phyloP scores from a whole-genome alignment of 2,113 vertebrate species.

The Cairina moschata region DNA sequence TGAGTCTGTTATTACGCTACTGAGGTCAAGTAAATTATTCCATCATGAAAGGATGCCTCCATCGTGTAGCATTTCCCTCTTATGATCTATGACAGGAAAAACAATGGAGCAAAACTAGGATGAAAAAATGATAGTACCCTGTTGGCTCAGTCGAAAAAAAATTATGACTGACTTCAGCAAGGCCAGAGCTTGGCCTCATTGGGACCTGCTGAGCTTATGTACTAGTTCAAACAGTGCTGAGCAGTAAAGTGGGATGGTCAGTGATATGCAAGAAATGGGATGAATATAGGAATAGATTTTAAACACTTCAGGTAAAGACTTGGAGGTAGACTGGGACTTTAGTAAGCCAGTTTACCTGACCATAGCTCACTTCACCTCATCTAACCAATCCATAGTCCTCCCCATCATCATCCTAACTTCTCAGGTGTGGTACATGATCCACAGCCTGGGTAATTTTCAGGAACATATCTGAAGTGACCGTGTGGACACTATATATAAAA shows the following conservation, averaged over 20 bases:
- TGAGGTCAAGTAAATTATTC: neutral
- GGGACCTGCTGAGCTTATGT: neutral
- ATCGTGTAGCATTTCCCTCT: neutral
- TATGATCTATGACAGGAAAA: neutral
- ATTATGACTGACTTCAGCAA: rapidly evolving
- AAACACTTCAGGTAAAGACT: neutral
- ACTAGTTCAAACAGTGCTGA: neutral
- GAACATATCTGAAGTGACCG: rapidly evolving
- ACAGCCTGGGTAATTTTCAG: neutral
- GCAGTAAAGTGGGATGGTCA: neutral
- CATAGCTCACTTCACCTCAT: neutral
- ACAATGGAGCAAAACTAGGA: neutral
- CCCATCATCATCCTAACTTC: neutral
- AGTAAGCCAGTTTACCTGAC: neutral
- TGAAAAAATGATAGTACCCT: neutral
- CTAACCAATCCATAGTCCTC: neutral
- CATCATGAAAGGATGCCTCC: neutral
- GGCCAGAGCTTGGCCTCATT: neutral
- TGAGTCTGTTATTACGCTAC: neutral
- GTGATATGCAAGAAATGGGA: neutral
- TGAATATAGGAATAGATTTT: neutral
- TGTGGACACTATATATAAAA: neutral
- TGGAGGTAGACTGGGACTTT: neutral
- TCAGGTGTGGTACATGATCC: neutral
- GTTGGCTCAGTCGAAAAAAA: neutral